These are phyloP conservation scores for Scaptomyza reducta DNA, from an alignment of 2,888 invertebrate species.

Conservation along the genomic window DNA sequence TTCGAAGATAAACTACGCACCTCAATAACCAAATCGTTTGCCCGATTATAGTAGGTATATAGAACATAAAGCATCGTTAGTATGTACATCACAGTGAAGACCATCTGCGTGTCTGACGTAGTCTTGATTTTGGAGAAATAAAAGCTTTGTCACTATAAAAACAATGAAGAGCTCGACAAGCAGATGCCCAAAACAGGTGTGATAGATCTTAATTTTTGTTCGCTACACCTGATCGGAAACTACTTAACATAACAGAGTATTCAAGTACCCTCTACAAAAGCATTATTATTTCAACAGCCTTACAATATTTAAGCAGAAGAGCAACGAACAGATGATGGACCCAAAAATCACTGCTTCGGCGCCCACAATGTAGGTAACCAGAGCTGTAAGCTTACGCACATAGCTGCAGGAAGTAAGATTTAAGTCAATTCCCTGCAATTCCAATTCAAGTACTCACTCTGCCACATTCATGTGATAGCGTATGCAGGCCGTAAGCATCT, in stretches of 20 bases:
- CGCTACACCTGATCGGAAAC: too few species aligned
- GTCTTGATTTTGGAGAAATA: not conserved
- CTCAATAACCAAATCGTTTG: slow-evolving; percentile 81
- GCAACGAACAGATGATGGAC: slow-evolving; percentile 73
- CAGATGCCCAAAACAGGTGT: too few species aligned
- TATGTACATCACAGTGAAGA: slow-evolving; percentile 78
- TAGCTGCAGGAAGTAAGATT: slow-evolving; percentile 60
- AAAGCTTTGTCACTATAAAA: not conserved
- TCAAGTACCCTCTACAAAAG: too few species aligned
- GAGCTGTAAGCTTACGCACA: slow-evolving; percentile 67
- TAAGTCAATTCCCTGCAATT: not conserved
- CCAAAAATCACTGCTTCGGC: slow-evolving; percentile 78
- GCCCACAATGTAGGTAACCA: slow-evolving; percentile 77
- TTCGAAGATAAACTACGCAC: slow-evolving; percentile 46
- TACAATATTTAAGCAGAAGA: slow-evolving; percentile 81
- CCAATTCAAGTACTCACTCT: slow-evolving; percentile 40
- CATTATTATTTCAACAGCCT: not conserved
- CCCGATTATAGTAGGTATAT: slow-evolving; percentile 82
- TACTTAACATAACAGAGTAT: too few species aligned
- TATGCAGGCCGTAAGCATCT: slow-evolving; percentile 68
- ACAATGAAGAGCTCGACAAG: not conserved
- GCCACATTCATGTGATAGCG: slow-evolving; percentile 54
- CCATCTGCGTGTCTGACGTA: slow-evolving; percentile 34
- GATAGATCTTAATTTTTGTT: too few species aligned
- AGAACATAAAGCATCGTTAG: slow-evolving; percentile 80